Evolutionary conservation across 1,140 invertebrate species (phyloP).

Genomic region (Apis mellifera): DNA sequence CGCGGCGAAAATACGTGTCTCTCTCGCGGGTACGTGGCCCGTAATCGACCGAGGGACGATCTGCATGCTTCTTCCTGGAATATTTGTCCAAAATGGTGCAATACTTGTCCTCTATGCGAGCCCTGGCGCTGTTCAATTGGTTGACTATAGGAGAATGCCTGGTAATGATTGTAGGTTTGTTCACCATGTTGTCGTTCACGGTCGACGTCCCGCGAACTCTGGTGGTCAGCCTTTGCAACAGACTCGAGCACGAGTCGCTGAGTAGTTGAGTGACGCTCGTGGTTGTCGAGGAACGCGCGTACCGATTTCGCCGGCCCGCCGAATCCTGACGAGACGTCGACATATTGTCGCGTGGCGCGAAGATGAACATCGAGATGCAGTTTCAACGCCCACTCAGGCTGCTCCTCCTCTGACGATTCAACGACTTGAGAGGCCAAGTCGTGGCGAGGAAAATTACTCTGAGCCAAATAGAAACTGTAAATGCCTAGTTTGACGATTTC

Average conservation of each 20-base stretch:
- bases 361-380: slow-evolving; percentile 71
- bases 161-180: neutral
- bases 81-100: slow-evolving; percentile 87
- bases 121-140: slow-evolving; percentile 82
- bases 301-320: slow-evolving; percentile 81
- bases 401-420: neutral
- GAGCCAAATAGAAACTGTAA: too few relatives aligned
- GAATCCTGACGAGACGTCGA: slow-evolving; percentile 74
- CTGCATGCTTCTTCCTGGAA: slow-evolving; percentile 81
- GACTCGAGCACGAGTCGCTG: slow-evolving; percentile 91
- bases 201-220: slow-evolving; percentile 86
- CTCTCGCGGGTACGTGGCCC: slow-evolving; percentile 29
- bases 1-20: slow-evolving; percentile 53
- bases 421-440: neutral
- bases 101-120: slow-evolving; percentile 88
- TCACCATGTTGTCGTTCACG: slow-evolving; percentile 57
- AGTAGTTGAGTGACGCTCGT: slow-evolving; percentile 92
- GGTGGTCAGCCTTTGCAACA: slow-evolving; percentile 89
- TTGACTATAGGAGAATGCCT: slow-evolving; percentile 55
- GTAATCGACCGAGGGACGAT: slow-evolving; percentile 34
- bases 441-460: too few relatives aligned
- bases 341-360: slow-evolving; percentile 73
- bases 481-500: too few relatives aligned
- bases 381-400: neutral
- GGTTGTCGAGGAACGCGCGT: slow-evolving; percentile 87